These are phyloP conservation scores for Syritta pipiens DNA, from an alignment of 2,888 invertebrate genomes.

Conservation along the genomic window DNA sequence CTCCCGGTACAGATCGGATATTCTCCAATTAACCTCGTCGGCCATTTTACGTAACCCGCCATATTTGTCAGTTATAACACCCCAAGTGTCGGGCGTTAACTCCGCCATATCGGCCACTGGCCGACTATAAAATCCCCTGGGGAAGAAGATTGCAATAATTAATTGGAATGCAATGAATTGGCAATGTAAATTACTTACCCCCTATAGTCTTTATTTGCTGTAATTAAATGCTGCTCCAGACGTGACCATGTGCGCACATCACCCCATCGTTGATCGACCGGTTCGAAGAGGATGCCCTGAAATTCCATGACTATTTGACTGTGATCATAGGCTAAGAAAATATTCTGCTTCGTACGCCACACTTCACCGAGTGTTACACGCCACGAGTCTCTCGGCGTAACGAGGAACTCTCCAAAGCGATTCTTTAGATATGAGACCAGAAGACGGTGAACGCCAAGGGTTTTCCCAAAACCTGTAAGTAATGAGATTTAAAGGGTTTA, in stretches of 20 bases:
- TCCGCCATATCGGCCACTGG: slow-evolving; percentile 85
- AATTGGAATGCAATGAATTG: slow-evolving; percentile 73
- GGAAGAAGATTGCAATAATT: slow-evolving; percentile 70
- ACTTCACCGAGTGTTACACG: slow-evolving; percentile 79
- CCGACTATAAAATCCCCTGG: slow-evolving; percentile 75
- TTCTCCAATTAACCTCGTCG: slow-evolving; percentile 82
- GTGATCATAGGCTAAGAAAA: slow-evolving; percentile 81
- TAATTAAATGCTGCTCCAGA: slow-evolving; percentile 81
- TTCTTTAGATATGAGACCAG: slow-evolving; percentile 80
- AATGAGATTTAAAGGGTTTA: background rate
- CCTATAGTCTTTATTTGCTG: slow-evolving; percentile 73
- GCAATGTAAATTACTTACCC: slow-evolving; percentile 76
- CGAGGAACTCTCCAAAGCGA: slow-evolving; percentile 81
- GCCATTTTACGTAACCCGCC: slow-evolving; percentile 84
- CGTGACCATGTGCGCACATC: slow-evolving; percentile 81
- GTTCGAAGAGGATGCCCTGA: slow-evolving; percentile 80
- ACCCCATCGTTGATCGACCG: slow-evolving; percentile 85
- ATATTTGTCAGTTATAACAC: slow-evolving; percentile 81
- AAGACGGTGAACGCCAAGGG: slow-evolving; percentile 80
- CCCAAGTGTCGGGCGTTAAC: slow-evolving; percentile 83
- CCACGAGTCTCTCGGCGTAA: slow-evolving; percentile 81
- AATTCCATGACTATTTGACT: slow-evolving; percentile 75
- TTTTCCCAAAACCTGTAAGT: slow-evolving; percentile 79
- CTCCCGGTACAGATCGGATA: slow-evolving; percentile 82
- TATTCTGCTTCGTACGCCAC: slow-evolving; percentile 80